Evolutionary conservation across 2,797 vertebrate species (phyloP), one percentile per base, ranked within the genome.

Genomic region (Botia kubotai): DNA sequence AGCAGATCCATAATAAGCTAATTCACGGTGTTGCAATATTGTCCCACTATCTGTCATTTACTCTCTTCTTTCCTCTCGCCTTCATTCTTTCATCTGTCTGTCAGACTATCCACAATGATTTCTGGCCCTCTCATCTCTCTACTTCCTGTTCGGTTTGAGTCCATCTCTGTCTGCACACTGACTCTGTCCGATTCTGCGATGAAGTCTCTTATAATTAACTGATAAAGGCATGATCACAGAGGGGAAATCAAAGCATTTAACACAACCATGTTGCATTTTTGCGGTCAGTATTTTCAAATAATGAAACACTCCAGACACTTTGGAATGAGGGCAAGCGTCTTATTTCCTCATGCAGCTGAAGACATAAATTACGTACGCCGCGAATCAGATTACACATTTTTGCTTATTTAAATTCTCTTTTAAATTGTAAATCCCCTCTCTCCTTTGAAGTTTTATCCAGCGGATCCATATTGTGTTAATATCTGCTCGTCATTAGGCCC

Each of bases 21-120:
- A 75, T 79, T 72, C 58, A 72, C 46, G 14, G 19, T 43, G 68
- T 65, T 79, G 68, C 69, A 70, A 70, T 62, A 77, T 65, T 29
- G 46, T 39, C 46, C 16, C 67, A n/a, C 80, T 57, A 55, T 68
- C 70, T 23, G 23, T 62, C 60, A 33, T 43, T 72, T 26, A 33
- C 13, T 83, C 57, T 63, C 19, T 74, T 65, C 68, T 26, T 75
- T 43, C 26, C 53, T 4, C 14, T 46, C 7, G 2, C 23, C 50
- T 77, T 77, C 29, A 68, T 71, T 13, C 0, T 23, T 33, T 75
- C 5, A 33, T 75, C 43, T 75, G 60, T 76, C 66, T 48, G 53
- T 16, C 17, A 69, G 39, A 19, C 19, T 7, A 58, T 19, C 55
- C 7, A 57, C 55, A n/a, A 69, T 57, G 36, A 46, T 72, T 79